A percentile compares a stretch with the other conserved stretches of the same genome.
Conservation (phyloP, 2,113 vertebrate genomes). For the Aspiorhynchus laticeps region DNA sequence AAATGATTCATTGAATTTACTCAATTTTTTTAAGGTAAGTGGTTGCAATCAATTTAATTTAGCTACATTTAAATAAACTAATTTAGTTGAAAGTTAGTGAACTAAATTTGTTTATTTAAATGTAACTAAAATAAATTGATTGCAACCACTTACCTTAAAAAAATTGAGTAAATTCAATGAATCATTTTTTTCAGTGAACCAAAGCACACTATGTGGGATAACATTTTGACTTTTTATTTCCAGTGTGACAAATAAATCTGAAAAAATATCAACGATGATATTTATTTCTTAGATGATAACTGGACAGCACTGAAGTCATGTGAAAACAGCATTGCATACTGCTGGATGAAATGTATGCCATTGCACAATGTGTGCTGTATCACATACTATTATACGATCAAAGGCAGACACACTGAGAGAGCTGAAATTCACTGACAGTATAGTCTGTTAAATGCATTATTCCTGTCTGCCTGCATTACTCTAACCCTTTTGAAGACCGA, state of each 20-base stretch:
- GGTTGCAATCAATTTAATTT: no score
- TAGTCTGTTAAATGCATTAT: background rate
- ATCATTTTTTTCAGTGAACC: no score
- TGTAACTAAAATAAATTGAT: no score
- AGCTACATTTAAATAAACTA: no score
- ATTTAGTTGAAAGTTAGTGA: no score
- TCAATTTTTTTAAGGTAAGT: no score
- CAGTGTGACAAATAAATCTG: background rate
- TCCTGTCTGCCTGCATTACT: conserved; percentile 5
- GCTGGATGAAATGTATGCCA: background rate
- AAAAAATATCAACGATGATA: background rate
- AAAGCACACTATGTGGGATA: background rate
- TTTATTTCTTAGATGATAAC: background rate
- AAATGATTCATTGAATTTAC: no score
- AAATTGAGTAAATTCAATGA: no score
- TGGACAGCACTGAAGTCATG: background rate
- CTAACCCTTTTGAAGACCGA: background rate
- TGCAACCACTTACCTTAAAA: no score
- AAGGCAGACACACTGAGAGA: background rate
- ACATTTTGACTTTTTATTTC: background rate
- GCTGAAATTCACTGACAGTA: background rate
- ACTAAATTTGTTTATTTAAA: no score
- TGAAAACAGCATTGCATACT: background rate
- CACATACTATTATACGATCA: background rate
- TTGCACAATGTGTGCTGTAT: background rate